Base-by-base conservation (phyloP, 1,140 invertebrate species). In the Euwallacea similis region DNA sequence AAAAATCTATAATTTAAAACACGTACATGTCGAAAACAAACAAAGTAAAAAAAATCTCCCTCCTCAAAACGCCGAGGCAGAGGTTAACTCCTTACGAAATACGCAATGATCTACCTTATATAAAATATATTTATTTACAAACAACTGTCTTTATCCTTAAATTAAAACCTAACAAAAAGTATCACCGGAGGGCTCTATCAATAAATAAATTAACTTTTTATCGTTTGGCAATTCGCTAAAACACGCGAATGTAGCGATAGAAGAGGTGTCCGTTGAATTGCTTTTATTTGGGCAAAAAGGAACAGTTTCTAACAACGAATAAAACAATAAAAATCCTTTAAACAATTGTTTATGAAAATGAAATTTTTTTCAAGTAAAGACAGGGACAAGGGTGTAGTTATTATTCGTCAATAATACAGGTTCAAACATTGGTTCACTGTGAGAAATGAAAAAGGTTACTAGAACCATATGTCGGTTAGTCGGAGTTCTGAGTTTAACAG, bases 101-200 rank as follows among this genome's bases (percentile, higher is more conserved):
- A 33, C 21, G 21, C 21, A 33, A 33, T 46, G 64, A 65, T 41
- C 60, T 66, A 64, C 15, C 58, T 72, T 61, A 61, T 58, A 72
- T 71, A 73, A 74, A 76, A 74, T 66, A 74, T 69, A 62, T 74
- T 61, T 71, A 68, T 76, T 73, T 75, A 77, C 76, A 78, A 74
- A 78, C 72, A 77, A 75, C 47, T 78, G 73, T 73, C 72, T 76
- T 73, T 74, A 73, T 66, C 75, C 73, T 75, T 75, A 75, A 75
- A 54, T 73, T 63, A 69, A 71, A 58, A 74, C 46, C 54, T 69
- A 68, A 76, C 16, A 77, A 71, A 76, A 75, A 73, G 68, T 76
- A 76, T 76, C 73, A 75, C 74, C 75, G 71, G 67, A 72, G 66
- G 72, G 68, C 33, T 61, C 73, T 71, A 55, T 63, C 42, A 75